Conservation (phyloP, 2,113 vertebrate genomes). For the Aphelocoma coerulescens region DNA sequence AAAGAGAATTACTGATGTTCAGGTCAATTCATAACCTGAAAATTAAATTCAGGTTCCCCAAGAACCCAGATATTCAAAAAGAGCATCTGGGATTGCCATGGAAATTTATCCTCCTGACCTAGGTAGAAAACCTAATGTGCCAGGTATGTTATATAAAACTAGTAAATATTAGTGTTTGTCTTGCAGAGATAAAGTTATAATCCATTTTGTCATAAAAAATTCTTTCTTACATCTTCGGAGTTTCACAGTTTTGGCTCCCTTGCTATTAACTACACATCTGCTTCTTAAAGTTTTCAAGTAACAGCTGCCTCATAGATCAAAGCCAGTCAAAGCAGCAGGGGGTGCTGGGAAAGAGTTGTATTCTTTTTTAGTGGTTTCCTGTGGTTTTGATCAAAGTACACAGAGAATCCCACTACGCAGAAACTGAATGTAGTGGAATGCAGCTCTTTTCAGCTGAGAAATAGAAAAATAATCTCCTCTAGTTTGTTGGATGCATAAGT, state of each 20-base stretch:
- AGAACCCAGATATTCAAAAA: background rate
- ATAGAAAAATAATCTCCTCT: background rate
- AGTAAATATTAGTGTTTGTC: background rate
- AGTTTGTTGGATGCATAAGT: background rate
- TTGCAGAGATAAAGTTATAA: background rate
- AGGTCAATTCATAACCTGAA: background rate
- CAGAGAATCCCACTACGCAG: background rate
- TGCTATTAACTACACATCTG: background rate
- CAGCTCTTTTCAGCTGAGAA: background rate
- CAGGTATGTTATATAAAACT: background rate
- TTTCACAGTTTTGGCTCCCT: background rate
- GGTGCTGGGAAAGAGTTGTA: background rate
- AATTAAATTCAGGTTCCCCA: background rate
- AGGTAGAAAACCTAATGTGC: background rate
- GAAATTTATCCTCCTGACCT: background rate
- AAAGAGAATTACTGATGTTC: background rate
- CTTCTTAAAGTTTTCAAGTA: background rate
- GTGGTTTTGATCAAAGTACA: conserved; percentile 12
- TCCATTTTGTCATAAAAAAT: background rate
- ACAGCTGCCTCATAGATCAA: conserved; percentile 19
- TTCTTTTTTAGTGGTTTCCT: background rate
- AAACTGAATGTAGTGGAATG: background rate
- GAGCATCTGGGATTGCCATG: background rate
- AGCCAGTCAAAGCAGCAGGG: background rate
- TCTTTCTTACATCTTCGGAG: background rate